A percentile compares a stretch with the other conserved stretches of the same genome.
phyloP scores from a whole-genome alignment of 2,888 invertebrate species.

The Helleia helle region DNA sequence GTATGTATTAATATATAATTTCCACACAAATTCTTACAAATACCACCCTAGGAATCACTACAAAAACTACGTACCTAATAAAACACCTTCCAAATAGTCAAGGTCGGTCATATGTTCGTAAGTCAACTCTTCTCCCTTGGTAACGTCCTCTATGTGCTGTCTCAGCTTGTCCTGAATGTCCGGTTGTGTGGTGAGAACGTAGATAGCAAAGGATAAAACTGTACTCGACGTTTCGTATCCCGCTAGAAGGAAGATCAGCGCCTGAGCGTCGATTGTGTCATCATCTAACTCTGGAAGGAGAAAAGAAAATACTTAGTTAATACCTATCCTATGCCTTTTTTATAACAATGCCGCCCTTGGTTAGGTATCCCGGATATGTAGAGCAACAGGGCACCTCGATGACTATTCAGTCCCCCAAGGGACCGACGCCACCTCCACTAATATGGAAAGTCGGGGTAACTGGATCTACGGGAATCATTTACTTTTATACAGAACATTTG shows the following conservation, averaged over 20 bases:
- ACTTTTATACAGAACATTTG: too few species aligned
- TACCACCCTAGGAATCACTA: neutral
- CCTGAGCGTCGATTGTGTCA: conserved; percentile 71
- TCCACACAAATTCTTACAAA: too few species aligned
- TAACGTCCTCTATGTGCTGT: conserved; percentile 45
- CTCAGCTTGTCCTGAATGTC: conserved; percentile 60
- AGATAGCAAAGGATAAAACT: conserved; percentile 68
- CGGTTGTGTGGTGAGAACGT: conserved; percentile 62
- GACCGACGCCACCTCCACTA: too few species aligned
- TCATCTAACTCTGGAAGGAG: conserved; percentile 61
- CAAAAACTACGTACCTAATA: conserved; percentile 34
- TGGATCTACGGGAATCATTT: too few species aligned
- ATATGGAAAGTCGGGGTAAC: too few species aligned
- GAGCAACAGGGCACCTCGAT: too few species aligned
- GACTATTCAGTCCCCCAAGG: too few species aligned
- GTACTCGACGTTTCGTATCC: conserved; percentile 77
- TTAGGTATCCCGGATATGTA: too few species aligned
- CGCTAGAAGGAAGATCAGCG: conserved; percentile 73
- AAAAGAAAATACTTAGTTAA: too few species aligned
- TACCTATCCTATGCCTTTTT: too few species aligned
- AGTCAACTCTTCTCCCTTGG: conserved; percentile 30
- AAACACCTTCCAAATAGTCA: conserved; percentile 51
- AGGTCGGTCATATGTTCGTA: conserved; percentile 49
- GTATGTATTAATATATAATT: too few species aligned
- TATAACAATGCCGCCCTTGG: too few species aligned